Evolutionary conservation across 1,140 invertebrate species (phyloP).

Genomic region (Orussus abietinus): DNA sequence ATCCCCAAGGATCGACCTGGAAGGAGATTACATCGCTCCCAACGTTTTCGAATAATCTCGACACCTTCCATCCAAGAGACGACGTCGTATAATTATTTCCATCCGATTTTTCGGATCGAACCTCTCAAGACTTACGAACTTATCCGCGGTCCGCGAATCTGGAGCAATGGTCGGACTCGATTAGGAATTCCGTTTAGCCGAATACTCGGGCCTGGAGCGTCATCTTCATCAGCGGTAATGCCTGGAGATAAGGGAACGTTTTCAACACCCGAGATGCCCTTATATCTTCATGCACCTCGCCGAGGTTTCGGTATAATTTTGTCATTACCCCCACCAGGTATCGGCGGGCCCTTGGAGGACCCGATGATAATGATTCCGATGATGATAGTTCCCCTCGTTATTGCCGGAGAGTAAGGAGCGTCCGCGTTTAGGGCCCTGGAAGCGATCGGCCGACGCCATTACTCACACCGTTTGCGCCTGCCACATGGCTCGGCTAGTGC

Average conservation of each 20-base stretch:
- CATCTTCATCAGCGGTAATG: conserved; percentile 20
- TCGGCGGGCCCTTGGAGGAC: conserved; percentile 3
- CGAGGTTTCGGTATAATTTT: conserved; percentile 37
- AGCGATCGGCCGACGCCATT: conserved; percentile 41
- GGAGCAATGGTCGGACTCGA: not conserved
- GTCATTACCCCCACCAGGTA: conserved; percentile 27
- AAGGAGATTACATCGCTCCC: not conserved
- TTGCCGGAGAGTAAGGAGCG: conserved; percentile 18
- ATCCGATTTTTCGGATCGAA: not conserved
- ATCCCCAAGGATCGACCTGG: not conserved
- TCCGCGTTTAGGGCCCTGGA: conserved; percentile 34
- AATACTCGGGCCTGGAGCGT: conserved; percentile 10
- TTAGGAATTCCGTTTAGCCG: conserved; percentile 7
- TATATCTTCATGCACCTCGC: conserved; percentile 16
- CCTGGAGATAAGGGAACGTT: conserved; percentile 23
- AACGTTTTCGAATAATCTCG: not conserved
- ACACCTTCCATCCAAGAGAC: no score
- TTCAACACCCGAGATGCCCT: conserved; percentile 19
- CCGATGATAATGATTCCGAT: conserved; percentile 40
- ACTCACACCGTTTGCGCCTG: conserved; percentile 43
- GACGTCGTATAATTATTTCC: not conserved
- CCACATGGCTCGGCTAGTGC: conserved; percentile 40
- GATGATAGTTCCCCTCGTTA: conserved; percentile 39
- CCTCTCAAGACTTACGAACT: conserved; percentile 9
- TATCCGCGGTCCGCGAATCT: conserved; percentile 1